Evolutionary conservation across 2,797 vertebrate species (phyloP).

Genomic region (Percopsis omiscomaycus): DNA sequence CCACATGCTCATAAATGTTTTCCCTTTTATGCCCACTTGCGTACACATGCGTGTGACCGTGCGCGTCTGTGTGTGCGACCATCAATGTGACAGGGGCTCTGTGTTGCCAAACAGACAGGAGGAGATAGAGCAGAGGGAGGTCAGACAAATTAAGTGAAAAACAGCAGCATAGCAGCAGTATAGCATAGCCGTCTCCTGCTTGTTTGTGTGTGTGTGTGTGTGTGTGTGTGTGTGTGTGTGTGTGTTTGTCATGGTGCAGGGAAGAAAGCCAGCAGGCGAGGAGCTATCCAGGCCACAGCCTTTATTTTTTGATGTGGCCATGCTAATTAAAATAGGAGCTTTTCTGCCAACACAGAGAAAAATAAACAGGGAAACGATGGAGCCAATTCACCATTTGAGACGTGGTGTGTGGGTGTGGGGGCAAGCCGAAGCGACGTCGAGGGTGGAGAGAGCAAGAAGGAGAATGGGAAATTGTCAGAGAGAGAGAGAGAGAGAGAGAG

Average conservation of each 20-base stretch:
- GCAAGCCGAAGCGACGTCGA: not conserved
- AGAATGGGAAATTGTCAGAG: slow-evolving; percentile 30
- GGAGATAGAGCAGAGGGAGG: slow-evolving; percentile 56
- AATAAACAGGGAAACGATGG: slow-evolving; percentile 37
- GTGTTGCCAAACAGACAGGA: slow-evolving; percentile 42
- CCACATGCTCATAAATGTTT: not conserved
- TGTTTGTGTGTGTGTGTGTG: slow-evolving; percentile 27
- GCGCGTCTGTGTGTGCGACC: slow-evolving; percentile 30
- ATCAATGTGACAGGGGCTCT: slow-evolving; percentile 48
- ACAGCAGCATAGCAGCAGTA: slow-evolving; percentile 67
- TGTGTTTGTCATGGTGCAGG: slow-evolving; percentile 46
- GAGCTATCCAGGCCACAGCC: slow-evolving; percentile 69
- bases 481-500: slow-evolving; percentile 11
- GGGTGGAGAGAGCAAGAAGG: slow-evolving; percentile 3
- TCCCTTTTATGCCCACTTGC: slow-evolving; percentile 1
- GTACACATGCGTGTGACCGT: not conserved
- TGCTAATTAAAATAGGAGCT: slow-evolving; percentile 67
- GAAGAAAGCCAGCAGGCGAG: slow-evolving; percentile 67
- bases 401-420: slow-evolving; percentile 19
- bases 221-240: slow-evolving; percentile 19
- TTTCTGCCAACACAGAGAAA: slow-evolving; percentile 61
- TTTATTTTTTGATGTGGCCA: slow-evolving; percentile 72
- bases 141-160: slow-evolving; percentile 69
- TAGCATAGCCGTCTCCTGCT: slow-evolving; percentile 47
- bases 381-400: slow-evolving; percentile 52